Conservation (phyloP, 1,140 invertebrate genomes). For the Calephelis virginiensis region DNA sequence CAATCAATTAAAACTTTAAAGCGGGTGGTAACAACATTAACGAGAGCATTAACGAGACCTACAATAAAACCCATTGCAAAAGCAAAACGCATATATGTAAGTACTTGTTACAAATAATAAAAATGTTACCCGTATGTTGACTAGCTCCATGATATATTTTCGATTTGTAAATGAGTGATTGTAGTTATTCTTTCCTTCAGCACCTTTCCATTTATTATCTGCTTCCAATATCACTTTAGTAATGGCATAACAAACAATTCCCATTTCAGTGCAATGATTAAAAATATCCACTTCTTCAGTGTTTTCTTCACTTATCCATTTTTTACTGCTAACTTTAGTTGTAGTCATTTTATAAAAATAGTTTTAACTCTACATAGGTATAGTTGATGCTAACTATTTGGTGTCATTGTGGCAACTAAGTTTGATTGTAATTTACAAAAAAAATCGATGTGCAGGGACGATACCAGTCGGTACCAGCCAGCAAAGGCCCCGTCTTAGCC, state of each 20-base stretch:
- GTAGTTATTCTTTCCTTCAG: constrained; percentile 37
- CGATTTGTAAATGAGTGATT: constrained; percentile 57
- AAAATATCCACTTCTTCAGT: constrained; percentile 59
- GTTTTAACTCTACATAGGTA: constrained; percentile 23
- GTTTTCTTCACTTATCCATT: constrained; percentile 67
- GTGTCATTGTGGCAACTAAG: constrained; percentile 50
- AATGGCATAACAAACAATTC: constrained; percentile 61
- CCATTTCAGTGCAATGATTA: constrained; percentile 61
- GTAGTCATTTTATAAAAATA: constrained; percentile 44
- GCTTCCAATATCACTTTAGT: constrained; percentile 65
- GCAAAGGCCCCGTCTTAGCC: constrained; percentile 37
- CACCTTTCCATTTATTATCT: constrained; percentile 66
- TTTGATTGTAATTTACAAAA: constrained; percentile 39
- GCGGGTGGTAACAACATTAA: too few relatives aligned
- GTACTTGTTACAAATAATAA: constrained; percentile 8
- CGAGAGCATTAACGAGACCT: too few relatives aligned
- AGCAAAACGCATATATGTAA: background rate
- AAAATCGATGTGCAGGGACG: constrained; percentile 62
- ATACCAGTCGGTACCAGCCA: constrained; percentile 47
- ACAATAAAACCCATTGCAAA: too few relatives aligned
- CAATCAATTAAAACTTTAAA: too few relatives aligned
- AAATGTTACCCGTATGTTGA: constrained; percentile 69
- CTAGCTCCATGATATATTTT: constrained; percentile 71
- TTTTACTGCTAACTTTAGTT: constrained; percentile 50
- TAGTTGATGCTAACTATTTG: constrained; percentile 43